phyloP scores from a whole-genome alignment of 2,113 vertebrate genomes.

The Zapornia atra region DNA sequence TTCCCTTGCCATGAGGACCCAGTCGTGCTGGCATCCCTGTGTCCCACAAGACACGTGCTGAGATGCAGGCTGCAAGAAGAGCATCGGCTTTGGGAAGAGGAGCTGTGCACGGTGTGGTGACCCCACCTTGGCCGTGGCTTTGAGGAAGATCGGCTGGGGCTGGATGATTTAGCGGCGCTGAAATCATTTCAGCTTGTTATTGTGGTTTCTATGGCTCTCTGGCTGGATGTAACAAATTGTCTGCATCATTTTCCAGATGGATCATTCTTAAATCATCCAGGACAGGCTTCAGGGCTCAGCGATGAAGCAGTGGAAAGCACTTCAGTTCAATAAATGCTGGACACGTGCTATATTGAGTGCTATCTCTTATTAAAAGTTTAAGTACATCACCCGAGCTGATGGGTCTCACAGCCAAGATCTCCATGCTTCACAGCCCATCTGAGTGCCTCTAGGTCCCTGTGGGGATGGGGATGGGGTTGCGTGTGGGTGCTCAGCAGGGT shows the following conservation, averaged over 20 bases:
- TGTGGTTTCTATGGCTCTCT: conserved; percentile 63
- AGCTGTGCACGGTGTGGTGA: neutral
- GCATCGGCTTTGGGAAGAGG: neutral
- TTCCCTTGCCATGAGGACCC: rapidly evolving
- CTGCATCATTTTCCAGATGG: conserved; percentile 65
- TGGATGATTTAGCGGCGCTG: conserved; percentile 46
- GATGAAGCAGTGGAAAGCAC: neutral
- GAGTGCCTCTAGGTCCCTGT: rapidly evolving
- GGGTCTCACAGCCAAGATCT: neutral
- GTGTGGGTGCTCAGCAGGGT: rapidly evolving
- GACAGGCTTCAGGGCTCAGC: conserved; percentile 44
- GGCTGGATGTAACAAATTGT: conserved; percentile 57
- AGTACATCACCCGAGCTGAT: neutral
- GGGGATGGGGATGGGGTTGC: neutral
- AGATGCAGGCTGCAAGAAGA: neutral
- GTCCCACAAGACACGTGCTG: neutral
- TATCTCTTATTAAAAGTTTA: conserved; percentile 41
- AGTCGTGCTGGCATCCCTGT: rapidly evolving
- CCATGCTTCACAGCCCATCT: rapidly evolving
- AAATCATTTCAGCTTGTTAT: conserved; percentile 57
- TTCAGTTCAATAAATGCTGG: conserved; percentile 43
- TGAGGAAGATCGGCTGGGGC: neutral
- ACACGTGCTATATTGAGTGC: neutral
- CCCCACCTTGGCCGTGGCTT: neutral
- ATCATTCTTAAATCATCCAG: conserved; percentile 60